Conservation (phyloP, 2,797 vertebrate genomes). For the Malacoraja senta region DNA sequence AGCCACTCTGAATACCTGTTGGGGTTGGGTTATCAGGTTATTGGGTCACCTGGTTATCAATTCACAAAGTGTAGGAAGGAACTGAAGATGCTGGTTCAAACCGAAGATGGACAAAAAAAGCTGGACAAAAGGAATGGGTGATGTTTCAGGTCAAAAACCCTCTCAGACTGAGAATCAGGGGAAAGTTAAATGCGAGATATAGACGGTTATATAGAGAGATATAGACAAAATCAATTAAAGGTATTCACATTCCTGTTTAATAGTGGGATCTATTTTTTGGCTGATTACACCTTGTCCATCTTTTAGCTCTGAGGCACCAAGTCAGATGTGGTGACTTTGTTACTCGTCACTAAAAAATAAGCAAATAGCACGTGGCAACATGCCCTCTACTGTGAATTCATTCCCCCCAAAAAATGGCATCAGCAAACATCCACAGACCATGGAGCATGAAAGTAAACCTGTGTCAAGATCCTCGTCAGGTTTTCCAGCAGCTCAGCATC, state of each 20-base stretch:
- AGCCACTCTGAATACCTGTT: no score
- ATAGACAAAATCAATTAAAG: no score
- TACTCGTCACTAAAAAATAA: background rate
- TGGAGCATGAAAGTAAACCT: background rate
- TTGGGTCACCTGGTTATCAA: no score
- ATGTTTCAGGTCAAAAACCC: no score
- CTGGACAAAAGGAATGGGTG: no score
- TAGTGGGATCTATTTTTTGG: background rate
- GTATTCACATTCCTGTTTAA: background rate
- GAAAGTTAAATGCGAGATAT: no score
- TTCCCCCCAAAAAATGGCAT: background rate
- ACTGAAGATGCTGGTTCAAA: no score
- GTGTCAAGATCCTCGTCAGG: background rate
- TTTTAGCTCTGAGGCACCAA: background rate
- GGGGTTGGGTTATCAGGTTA: background rate
- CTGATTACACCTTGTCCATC: background rate
- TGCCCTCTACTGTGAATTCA: conserved; percentile 4
- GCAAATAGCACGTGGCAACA: background rate
- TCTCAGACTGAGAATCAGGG: no score
- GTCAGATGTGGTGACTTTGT: background rate
- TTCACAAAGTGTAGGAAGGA: no score
- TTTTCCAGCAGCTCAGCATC: background rate
- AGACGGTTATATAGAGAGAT: no score
- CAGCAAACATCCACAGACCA: background rate
- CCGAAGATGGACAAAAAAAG: no score